phyloP scores from a whole-genome alignment of 2,888 invertebrate genomes.

The Autographa pulchrina region DNA sequence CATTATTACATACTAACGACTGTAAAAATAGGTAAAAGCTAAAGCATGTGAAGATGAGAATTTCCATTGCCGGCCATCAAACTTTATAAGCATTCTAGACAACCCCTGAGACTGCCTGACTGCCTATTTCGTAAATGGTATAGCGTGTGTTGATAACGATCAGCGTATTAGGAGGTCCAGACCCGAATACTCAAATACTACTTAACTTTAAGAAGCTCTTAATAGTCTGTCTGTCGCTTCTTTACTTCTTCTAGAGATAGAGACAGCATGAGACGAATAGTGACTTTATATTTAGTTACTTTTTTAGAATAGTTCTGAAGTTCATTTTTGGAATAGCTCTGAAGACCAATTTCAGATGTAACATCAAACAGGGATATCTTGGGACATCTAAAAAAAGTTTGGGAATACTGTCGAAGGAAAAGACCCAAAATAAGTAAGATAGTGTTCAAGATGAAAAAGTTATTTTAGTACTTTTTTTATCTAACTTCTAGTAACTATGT shows the following conservation, averaged over 20 bases:
- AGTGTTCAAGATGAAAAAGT: background rate
- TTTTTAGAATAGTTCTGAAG: constrained; percentile 18
- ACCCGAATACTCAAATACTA: background rate
- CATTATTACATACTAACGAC: background rate
- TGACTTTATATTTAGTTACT: too few relatives aligned
- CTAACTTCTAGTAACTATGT: background rate
- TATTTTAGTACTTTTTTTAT: background rate
- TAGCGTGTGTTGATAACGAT: constrained; percentile 28
- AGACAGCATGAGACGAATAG: background rate
- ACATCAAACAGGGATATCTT: constrained; percentile 17
- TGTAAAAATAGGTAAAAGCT: background rate
- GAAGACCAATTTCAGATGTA: constrained; percentile 19
- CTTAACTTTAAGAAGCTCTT: too few relatives aligned
- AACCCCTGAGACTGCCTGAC: background rate
- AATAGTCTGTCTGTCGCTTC: too few relatives aligned
- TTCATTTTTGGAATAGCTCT: constrained; percentile 18
- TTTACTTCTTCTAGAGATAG: background rate
- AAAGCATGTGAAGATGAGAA: background rate
- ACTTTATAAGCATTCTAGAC: background rate
- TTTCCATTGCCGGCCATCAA: background rate
- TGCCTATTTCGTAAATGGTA: constrained; percentile 26
- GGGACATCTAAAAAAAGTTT: constrained; percentile 31
- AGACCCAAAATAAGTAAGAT: constrained; percentile 8
- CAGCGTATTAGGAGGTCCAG: constrained; percentile 15
- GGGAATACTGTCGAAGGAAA: constrained; percentile 16